These are phyloP conservation scores for Danaus melanippus DNA, from an alignment of 1,140 invertebrate genomes.

Conservation along the genomic window DNA sequence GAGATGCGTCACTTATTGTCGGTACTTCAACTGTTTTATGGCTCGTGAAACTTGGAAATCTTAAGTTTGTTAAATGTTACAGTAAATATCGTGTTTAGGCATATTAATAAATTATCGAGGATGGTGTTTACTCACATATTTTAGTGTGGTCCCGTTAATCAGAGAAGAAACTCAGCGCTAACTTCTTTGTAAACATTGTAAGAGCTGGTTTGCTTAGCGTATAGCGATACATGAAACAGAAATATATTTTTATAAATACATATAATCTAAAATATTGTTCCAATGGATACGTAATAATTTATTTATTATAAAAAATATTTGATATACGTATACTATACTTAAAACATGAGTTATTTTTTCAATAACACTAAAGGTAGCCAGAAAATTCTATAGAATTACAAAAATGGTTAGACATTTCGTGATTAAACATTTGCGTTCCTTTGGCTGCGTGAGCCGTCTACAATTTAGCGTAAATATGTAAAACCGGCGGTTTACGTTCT, in stretches of 20 bases:
- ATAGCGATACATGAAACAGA: too few species aligned
- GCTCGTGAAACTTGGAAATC: slow-evolving; percentile 10
- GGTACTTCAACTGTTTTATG: background rate
- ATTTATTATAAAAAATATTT: too few species aligned
- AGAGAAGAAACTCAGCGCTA: slow-evolving; percentile 43
- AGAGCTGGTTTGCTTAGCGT: slow-evolving; percentile 24
- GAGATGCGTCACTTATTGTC: too few species aligned
- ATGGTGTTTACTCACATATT: slow-evolving; percentile 41
- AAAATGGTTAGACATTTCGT: slow-evolving; percentile 39
- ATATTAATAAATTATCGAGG: slow-evolving; percentile 54
- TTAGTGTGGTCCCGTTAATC: slow-evolving; percentile 46
- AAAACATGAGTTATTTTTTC: too few species aligned
- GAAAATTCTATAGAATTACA: slow-evolving; percentile 49
- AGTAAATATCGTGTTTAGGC: slow-evolving; percentile 38
- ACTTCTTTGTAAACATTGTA: slow-evolving; percentile 40
- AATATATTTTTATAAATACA: too few species aligned
- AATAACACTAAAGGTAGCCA: slow-evolving; percentile 33
- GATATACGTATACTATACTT: too few species aligned
- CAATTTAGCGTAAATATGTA: slow-evolving; percentile 39
- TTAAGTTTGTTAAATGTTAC: slow-evolving; percentile 25
- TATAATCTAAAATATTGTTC: too few species aligned
- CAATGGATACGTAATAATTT: too few species aligned
- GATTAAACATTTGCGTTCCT: slow-evolving; percentile 44
- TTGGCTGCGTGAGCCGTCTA: slow-evolving; percentile 29
- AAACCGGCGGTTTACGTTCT: slow-evolving; percentile 44